Evolutionary conservation across 2,888 invertebrate genomes (phyloP).

Genomic region (Eretmocerus hayati): DNA sequence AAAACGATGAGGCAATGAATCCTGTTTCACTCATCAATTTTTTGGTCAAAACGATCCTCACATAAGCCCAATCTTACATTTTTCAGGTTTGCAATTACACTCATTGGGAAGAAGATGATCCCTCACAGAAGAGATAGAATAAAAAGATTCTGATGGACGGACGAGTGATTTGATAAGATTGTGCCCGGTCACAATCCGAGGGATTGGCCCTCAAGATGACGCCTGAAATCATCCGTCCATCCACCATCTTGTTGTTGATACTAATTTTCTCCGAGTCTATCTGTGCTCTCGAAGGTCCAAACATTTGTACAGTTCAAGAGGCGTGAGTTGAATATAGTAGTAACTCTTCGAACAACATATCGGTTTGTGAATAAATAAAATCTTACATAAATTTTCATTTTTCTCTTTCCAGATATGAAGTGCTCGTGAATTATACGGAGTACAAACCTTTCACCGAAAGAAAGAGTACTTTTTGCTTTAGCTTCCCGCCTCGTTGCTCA

Average conservation of each 20-base stretch:
- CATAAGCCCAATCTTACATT: too few species aligned
- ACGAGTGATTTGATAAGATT: too few species aligned
- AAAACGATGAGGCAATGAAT: too few species aligned
- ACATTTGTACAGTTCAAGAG: constrained; percentile 72
- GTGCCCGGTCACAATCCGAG: too few species aligned
- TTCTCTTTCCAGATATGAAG: constrained; percentile 60
- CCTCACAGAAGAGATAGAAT: too few species aligned
- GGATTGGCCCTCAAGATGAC: constrained; percentile 6
- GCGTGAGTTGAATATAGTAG: constrained; percentile 54
- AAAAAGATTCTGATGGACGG: too few species aligned
- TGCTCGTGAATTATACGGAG: constrained; percentile 71
- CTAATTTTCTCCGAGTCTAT: constrained; percentile 5
- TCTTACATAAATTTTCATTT: constrained; percentile 8
- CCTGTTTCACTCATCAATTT: too few species aligned
- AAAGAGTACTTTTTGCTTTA: constrained; percentile 77
- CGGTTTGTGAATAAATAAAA: constrained; percentile 1
- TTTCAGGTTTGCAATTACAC: too few species aligned
- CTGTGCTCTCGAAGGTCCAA: constrained; percentile 59
- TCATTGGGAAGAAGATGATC: too few species aligned
- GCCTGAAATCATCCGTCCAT: background rate
- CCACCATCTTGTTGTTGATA: background rate
- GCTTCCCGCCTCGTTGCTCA: constrained; percentile 78
- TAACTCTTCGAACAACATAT: too few species aligned
- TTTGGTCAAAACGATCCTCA: too few species aligned
- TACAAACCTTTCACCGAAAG: constrained; percentile 77